Evolutionary conservation across 2,888 invertebrate species (phyloP).

Genomic region (Hybos culiciformis): DNA sequence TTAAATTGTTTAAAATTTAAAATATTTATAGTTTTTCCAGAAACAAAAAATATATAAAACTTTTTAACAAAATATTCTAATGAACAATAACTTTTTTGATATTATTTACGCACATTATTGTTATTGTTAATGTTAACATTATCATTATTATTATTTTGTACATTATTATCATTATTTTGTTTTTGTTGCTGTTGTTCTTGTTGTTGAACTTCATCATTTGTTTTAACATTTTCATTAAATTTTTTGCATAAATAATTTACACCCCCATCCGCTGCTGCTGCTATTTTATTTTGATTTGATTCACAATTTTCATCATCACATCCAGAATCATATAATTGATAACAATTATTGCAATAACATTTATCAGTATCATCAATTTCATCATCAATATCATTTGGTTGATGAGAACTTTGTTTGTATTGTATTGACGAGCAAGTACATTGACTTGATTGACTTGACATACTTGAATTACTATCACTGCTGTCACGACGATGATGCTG

Average conservation of each 20-base stretch:
- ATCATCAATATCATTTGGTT: slow-evolving; percentile 11
- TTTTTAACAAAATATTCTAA: slow-evolving; percentile 1
- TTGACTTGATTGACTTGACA: slow-evolving; percentile 31
- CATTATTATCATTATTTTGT: slow-evolving; percentile 2
- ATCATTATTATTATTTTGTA: slow-evolving; percentile 1
- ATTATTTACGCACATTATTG: neutral
- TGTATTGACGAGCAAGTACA: slow-evolving; percentile 22
- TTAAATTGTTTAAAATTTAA: neutral
- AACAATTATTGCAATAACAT: slow-evolving; percentile 20
- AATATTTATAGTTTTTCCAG: slow-evolving; percentile 2
- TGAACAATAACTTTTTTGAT: neutral
- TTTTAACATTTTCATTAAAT: slow-evolving; percentile 34
- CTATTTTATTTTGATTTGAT: slow-evolving; percentile 15
- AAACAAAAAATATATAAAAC: neutral
- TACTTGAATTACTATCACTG: slow-evolving; percentile 33
- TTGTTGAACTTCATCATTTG: slow-evolving; percentile 13
- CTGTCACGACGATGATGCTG: slow-evolving; percentile 31
- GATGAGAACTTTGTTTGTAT: slow-evolving; percentile 10
- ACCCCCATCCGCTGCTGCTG: slow-evolving; percentile 7
- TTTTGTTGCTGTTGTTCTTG: neutral
- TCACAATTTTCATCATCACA: slow-evolving; percentile 31
- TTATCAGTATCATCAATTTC: slow-evolving; percentile 18
- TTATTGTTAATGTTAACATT: neutral
- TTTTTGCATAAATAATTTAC: slow-evolving; percentile 35
- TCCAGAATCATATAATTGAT: slow-evolving; percentile 27